These are phyloP conservation scores for Agrochola macilenta DNA, from an alignment of 2,888 invertebrate species.

Conservation along the genomic window DNA sequence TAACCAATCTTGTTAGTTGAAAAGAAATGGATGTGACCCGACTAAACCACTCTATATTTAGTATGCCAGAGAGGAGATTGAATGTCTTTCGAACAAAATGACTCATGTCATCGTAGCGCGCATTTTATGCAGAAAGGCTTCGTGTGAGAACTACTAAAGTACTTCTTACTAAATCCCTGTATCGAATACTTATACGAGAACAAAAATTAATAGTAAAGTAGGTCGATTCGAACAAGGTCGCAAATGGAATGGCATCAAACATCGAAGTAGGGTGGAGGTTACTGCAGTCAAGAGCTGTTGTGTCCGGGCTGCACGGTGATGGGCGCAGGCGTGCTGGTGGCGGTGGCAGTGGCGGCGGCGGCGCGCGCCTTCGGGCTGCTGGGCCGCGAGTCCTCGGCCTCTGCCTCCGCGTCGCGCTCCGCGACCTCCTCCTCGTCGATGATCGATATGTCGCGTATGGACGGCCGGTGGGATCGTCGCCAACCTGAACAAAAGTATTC, in stretches of 20 bases:
- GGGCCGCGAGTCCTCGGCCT: slow-evolving; percentile 72
- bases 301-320: slow-evolving; percentile 87
- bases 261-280: slow-evolving; percentile 20
- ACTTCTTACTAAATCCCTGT: slow-evolving; percentile 52
- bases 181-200: slow-evolving; percentile 43
- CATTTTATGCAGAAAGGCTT: slow-evolving; percentile 21
- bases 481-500: slow-evolving; percentile 88
- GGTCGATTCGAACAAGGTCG: slow-evolving; percentile 40
- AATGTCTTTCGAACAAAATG: slow-evolving; percentile 19
- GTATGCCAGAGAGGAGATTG: slow-evolving; percentile 1
- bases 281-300: slow-evolving; percentile 75
- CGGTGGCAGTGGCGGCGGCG: slow-evolving; percentile 62
- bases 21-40: slow-evolving; percentile 4
- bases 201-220: slow-evolving; percentile 36
- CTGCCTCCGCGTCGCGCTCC: slow-evolving; percentile 87
- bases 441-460: slow-evolving; percentile 96
- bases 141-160: slow-evolving; percentile 23
- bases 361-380: slow-evolving; percentile 68
- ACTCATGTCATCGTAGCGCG: slow-evolving; percentile 5
- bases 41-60: slow-evolving; percentile 5
- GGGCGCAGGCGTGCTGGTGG: slow-evolving; percentile 81
- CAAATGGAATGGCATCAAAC: slow-evolving; percentile 51
- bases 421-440: slow-evolving; percentile 95
- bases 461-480: slow-evolving; percentile 95
- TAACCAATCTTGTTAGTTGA: slow-evolving; percentile 13